These are phyloP conservation scores for Globia sparganii DNA, from an alignment of 2,888 invertebrate species.

Conservation along the genomic window DNA sequence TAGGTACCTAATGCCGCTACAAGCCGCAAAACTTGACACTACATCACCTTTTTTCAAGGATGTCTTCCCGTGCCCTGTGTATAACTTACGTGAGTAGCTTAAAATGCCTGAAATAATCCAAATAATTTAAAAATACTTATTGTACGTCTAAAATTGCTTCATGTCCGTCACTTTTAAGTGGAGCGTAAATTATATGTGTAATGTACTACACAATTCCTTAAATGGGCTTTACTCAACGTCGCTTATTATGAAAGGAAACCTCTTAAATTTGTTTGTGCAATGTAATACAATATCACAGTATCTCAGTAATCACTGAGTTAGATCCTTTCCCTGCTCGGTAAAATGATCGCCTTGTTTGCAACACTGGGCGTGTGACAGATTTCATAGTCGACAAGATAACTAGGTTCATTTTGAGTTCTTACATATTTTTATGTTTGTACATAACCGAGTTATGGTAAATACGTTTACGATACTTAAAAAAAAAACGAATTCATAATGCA, in stretches of 20 bases:
- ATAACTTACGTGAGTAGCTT: neutral
- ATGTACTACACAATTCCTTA: slow-evolving; percentile 60
- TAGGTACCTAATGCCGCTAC: neutral
- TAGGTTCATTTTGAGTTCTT: slow-evolving; percentile 16
- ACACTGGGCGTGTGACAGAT: slow-evolving; percentile 68
- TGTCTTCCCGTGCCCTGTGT: neutral
- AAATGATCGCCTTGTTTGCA: slow-evolving; percentile 74
- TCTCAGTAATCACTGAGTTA: slow-evolving; percentile 68
- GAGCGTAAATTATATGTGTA: slow-evolving; percentile 59
- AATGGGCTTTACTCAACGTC: slow-evolving; percentile 63
- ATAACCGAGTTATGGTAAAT: neutral
- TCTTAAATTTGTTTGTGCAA: slow-evolving; percentile 75
- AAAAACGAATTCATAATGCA: neutral
- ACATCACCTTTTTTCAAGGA: neutral
- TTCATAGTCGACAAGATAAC: slow-evolving; percentile 42
- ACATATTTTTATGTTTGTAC: neutral
- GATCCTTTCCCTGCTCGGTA: slow-evolving; percentile 74
- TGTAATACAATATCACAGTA: slow-evolving; percentile 74
- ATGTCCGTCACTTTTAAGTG: slow-evolving; percentile 53
- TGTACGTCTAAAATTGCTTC: slow-evolving; percentile 36
- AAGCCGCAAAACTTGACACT: neutral
- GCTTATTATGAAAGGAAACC: slow-evolving; percentile 72
- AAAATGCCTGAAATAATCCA: slow-evolving; percentile 8
- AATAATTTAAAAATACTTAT: slow-evolving; percentile 24
- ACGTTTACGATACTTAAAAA: neutral